Evolutionary conservation across 2,888 invertebrate genomes (phyloP), one percentile per base, ranked within the genome.

Genomic region (Podotricha telesiphe): DNA sequence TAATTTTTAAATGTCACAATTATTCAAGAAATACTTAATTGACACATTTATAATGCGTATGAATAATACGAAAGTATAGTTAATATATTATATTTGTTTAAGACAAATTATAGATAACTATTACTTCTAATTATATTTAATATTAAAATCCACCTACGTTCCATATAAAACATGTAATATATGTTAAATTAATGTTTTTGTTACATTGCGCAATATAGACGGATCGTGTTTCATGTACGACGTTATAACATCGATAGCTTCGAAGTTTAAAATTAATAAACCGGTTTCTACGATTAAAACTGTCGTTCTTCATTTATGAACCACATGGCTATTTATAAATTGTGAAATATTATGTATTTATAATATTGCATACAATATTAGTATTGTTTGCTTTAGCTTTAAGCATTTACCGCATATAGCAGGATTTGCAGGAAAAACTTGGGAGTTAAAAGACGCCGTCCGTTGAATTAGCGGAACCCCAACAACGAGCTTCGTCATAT

Each of bases 251-350:
- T 34, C 34, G 61, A 47, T 40, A 17, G 65, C 34, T 70, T 34
- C 40, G 63, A 17, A 22, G 37, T 48, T 45, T 45, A 3, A 47
- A 22, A 61, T 48, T 58, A 66, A 19, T 45, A 63, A 65, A 71
- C 71, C 62, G 53, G 65, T 69, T 69, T 28, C 13, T 13, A 51
- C 45, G 22, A 63, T 64, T 47, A 45, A 19, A 56, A 45, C 37
- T 48, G 48, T 59, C 59, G 45, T 28, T 45, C 11, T 17, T 34
- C n/a, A 59, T 20, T 5, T 20, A 58, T 58, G 37, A 58, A 19
- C 7, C 15, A 53, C 20, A n/a, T 50, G 19, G 51, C 19, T 50
- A 20, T 55, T 37, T 51, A 42, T n/a, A 19, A 58, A 11, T 28
- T 28, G 28, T 28, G 28, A 28, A 28, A 28, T 28, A 28, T 28